Base-by-base conservation (phyloP, 2,888 invertebrate species). In the Caenorhabditis afra region DNA sequence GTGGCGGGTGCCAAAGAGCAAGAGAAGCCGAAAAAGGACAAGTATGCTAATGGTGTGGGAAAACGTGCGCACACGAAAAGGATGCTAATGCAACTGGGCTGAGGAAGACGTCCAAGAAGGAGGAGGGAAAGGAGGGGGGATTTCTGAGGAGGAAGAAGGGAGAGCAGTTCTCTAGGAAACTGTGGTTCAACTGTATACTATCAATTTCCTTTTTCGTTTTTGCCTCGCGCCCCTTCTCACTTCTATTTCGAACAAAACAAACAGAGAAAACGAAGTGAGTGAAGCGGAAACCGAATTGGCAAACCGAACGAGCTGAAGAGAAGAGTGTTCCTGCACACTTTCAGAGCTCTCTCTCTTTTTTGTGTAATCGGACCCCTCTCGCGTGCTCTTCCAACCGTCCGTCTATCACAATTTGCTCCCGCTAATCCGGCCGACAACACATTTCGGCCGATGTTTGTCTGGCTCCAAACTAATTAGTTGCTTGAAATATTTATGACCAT, bases 21-120 rank as follows among this genome's bases (percentile, higher is more conserved):
- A 39, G 18, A 29, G 44, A 12, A 20, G 47, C 11, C 20, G 35
- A 37, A 37, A 62, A 55, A 70, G 61, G 61, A 22, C 61, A 70
- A 55, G 61, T 70, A 70, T 62, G 70, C 70, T 70, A 70, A 70
- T 62, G 70, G 61, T 70, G 70, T 61, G 70, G 41, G 70, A 61
- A 47, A 45, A 50, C 44, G 47, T 52, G 61, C 37, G 37, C 59
- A 53, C 11, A 16, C 41, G 53, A 44, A 18, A n/a, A 62, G 35
- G 61, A 62, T 70, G 70, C 70, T 70, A 70, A 70, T 62, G 70
- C 47, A 70, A 62, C 61, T n/a, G n/a, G n/a, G n/a, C n/a, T n/a
- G n/a, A n/a, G n/a, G n/a, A n/a, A n/a, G n/a, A n/a, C n/a, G n/a
- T n/a, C n/a, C n/a, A n/a, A n/a, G 61, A 62, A 29, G 29, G 29